Base-by-base conservation (phyloP, 2,888 invertebrate species). In the Trileptium ribeirensis region DNA sequence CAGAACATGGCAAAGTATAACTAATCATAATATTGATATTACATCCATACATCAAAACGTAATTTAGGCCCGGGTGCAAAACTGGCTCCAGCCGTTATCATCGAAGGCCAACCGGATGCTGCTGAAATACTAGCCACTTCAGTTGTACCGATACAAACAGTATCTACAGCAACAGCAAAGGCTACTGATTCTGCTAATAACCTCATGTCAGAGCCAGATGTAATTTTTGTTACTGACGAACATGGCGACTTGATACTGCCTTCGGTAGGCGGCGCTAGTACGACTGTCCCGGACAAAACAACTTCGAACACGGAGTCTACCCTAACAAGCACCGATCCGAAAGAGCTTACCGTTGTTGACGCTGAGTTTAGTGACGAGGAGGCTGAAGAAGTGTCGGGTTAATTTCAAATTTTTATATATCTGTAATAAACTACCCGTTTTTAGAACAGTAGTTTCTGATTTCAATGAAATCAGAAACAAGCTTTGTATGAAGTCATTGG, bases 281-380 rank as follows among this genome's bases (percentile, higher is more conserved):
- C 3, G 3, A 3, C 15, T 29, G n/a, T 3, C 74, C 3, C 3
- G 31, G 74, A 33, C 74, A n/a, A n/a, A 8, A 70, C 3, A 15
- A 8, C 31, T 8, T 15, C 15, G 3, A 70, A 70, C 74, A n/a
- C 3, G 31, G 74, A 33, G 34, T 3, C 3, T 3, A 15, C 24
- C 8, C 8, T 51, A 8, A 24, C 51, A 15, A 51, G 51, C 24
- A 24, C 8, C 24, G 51, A 51, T 15, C 8, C 51, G 51, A 51
- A 51, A 51, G 74, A 70, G 31, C 31, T 33, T 15, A 33, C 31
- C 15, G 37, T 86, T 64, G 85, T 85, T 77, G 94, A 94, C 86
- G 93, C 94, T 19, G 92, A 92, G 39, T 95, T 95, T 89, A 95
- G 94, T 85, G 95, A 95, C 86, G 94, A 94, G 85, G 95, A 95